phyloP scores from a whole-genome alignment of 2,888 invertebrate genomes.

The Atherix ibis region DNA sequence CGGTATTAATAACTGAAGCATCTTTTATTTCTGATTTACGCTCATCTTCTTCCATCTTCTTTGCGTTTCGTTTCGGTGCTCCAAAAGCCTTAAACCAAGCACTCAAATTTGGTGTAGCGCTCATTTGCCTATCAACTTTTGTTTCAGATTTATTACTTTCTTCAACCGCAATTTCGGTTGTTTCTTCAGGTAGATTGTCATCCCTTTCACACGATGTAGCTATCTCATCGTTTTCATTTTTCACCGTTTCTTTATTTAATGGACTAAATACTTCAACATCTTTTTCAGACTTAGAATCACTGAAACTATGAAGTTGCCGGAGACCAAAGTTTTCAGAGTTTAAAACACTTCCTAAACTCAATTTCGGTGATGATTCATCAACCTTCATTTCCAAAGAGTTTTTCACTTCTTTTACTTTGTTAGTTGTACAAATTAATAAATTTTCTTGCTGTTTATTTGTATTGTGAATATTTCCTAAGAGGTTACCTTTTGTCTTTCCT shows the following conservation, averaged over 20 bases:
- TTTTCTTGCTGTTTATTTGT: constrained; percentile 42
- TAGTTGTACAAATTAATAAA: constrained; percentile 37
- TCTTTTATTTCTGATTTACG: constrained; percentile 14
- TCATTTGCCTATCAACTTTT: constrained; percentile 21
- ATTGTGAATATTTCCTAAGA: constrained; percentile 51
- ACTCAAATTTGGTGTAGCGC: constrained; percentile 70
- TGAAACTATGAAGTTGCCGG: constrained; percentile 51
- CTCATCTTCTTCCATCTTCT: constrained; percentile 39
- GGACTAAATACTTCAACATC: too few species aligned
- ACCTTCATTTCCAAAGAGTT: constrained; percentile 41
- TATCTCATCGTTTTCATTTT: constrained; percentile 15
- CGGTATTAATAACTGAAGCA: constrained; percentile 1
- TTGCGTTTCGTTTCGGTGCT: constrained; percentile 60
- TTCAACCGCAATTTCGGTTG: constrained; percentile 11
- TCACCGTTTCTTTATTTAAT: too few species aligned
- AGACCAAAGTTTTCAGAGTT: constrained; percentile 51
- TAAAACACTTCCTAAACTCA: constrained; percentile 72
- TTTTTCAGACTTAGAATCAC: constrained; percentile 28
- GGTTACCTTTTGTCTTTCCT: constrained; percentile 75
- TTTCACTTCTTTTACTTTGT: constrained; percentile 42
- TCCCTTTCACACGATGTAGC: too few species aligned
- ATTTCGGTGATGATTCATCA: constrained; percentile 57
- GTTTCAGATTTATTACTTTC: constrained; percentile 15
- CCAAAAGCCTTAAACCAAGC: constrained; percentile 90
- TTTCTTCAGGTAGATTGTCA: constrained; percentile 13